Percentiles rank a stretch among this genome's conserved stretches.
Conservation (phyloP, 2,888 invertebrate species). For the Thelaira solivaga region DNA sequence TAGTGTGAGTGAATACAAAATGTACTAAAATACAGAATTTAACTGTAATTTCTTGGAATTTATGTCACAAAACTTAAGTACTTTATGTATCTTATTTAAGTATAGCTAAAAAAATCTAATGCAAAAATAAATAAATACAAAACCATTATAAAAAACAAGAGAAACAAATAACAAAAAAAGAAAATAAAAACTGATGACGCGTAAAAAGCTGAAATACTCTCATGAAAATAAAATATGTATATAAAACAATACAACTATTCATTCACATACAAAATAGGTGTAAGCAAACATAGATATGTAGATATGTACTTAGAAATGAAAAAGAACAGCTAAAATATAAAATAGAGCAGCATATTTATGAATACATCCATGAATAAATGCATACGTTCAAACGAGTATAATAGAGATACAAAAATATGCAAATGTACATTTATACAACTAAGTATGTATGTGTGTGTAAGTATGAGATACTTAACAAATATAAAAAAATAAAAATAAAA, state of each 20-base stretch:
- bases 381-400: no score
- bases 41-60: constrained; percentile 64
- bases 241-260: constrained; percentile 12
- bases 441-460: not conserved
- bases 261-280: constrained; percentile 12
- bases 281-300: not conserved
- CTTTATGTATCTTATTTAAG: constrained; percentile 42
- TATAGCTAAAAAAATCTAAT: constrained; percentile 22
- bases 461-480: constrained; percentile 49
- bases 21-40: constrained; percentile 62
- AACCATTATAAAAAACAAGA: constrained; percentile 36
- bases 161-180: constrained; percentile 41
- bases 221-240: constrained; percentile 26
- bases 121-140: constrained; percentile 49
- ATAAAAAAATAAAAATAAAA: constrained; percentile 66
- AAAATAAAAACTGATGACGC: constrained; percentile 63
- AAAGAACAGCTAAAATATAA: constrained; percentile 49
- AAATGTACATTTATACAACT: not conserved
- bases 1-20: constrained; percentile 2
- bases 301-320: not conserved
- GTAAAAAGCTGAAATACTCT: constrained; percentile 45
- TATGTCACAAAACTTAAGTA: constrained; percentile 60
- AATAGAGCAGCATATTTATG: constrained; percentile 58
- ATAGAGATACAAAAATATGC: constrained; percentile 28
- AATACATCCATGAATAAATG: constrained; percentile 55